Conservation (phyloP, 2,113 vertebrate genomes). For the Dascyllus trimaculatus region DNA sequence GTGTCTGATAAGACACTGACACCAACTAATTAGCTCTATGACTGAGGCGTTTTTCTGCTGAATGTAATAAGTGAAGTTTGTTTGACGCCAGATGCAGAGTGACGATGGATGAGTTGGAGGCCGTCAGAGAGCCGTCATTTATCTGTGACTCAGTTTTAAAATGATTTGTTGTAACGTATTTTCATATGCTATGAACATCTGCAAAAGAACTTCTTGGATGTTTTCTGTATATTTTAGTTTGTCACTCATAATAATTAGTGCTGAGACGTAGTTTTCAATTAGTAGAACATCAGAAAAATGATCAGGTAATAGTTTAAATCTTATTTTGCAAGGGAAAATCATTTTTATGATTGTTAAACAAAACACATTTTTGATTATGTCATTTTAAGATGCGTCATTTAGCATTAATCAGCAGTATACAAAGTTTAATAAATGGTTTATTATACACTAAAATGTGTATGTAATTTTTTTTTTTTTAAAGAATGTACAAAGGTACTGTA, state of each 20-base stretch:
- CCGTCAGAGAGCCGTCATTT: not conserved
- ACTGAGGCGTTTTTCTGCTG: constrained; percentile 48
- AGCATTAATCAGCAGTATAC: too few species aligned
- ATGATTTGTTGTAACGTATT: too few species aligned
- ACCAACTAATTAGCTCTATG: constrained; percentile 73
- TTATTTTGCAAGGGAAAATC: too few species aligned
- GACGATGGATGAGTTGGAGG: constrained; percentile 59
- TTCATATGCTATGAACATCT: not conserved
- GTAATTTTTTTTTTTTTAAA: too few species aligned
- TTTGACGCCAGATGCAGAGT: constrained; percentile 66
- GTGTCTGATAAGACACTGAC: constrained; percentile 79
- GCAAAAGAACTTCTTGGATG: not conserved
- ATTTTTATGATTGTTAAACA: too few species aligned
- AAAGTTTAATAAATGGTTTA: too few species aligned
- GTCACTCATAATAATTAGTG: not conserved
- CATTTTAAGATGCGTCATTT: too few species aligned
- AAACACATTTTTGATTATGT: too few species aligned
- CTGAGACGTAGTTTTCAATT: not conserved
- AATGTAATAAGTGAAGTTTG: constrained; percentile 63
- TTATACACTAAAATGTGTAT: too few species aligned
- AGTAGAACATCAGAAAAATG: not conserved
- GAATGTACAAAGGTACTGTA: too few species aligned
- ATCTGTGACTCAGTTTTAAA: too few species aligned
- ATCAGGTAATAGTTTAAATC: not conserved
- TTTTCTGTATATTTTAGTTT: not conserved